phyloP scores from a whole-genome alignment of 2,888 invertebrate species.

The Nipponacmea schrenckii region DNA sequence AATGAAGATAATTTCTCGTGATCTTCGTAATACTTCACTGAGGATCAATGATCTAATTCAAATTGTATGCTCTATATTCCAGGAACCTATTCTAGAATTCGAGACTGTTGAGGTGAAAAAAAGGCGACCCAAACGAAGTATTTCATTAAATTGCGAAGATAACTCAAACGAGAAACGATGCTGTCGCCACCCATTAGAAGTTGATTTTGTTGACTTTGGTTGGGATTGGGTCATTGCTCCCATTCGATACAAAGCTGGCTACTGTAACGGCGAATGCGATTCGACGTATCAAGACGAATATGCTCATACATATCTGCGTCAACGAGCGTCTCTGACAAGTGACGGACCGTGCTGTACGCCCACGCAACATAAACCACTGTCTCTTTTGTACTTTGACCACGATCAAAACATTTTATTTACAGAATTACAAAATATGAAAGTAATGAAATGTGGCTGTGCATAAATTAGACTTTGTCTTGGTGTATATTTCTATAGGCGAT shows the following conservation, averaged over 20 bases:
- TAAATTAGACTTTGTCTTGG: constrained; percentile 22
- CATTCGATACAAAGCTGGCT: constrained; percentile 92
- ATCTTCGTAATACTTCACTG: too few species aligned
- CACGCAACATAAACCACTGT: constrained; percentile 81
- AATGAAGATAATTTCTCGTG: too few species aligned
- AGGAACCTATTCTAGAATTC: constrained; percentile 56
- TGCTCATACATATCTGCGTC: constrained; percentile 88
- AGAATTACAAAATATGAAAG: constrained; percentile 55
- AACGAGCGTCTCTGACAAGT: constrained; percentile 72
- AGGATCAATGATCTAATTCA: too few species aligned
- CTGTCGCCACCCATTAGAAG: constrained; percentile 91
- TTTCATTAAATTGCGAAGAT: constrained; percentile 86
- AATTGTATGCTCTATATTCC: constrained; percentile 21
- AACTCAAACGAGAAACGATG: constrained; percentile 84
- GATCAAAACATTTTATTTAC: constrained; percentile 75
- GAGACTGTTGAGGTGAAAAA: constrained; percentile 36
- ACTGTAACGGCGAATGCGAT: constrained; percentile 94
- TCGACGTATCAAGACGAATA: constrained; percentile 87
- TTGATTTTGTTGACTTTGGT: constrained; percentile 94
- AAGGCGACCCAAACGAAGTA: constrained; percentile 76
- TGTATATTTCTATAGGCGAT: background rate
- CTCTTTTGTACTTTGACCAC: constrained; percentile 91
- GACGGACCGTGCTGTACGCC: constrained; percentile 94
- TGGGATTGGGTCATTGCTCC: constrained; percentile 99
- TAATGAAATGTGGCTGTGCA: constrained; percentile 51